Evolutionary conservation across 1,140 invertebrate genomes (phyloP), one percentile per base, ranked within the genome.

Genomic region (Brachionus rubens): DNA sequence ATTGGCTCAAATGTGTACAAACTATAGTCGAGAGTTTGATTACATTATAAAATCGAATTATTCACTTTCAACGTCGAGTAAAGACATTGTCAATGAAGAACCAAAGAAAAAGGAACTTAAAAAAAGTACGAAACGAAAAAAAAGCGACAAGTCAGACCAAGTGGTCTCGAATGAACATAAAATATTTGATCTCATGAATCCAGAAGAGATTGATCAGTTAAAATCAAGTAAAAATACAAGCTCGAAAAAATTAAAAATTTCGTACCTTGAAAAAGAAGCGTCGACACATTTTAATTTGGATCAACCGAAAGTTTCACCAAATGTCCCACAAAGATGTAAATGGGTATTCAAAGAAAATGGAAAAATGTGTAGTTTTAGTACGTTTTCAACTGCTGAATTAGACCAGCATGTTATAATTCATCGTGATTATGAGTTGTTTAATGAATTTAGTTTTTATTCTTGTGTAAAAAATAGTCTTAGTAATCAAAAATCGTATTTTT

Each of bases 381-480:
- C 54, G 9, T 59, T 19, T 41, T 59, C 54, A 3, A 10, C 33
- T 36, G 28, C 19, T 9, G 54, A 59, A n/a, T 16, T 59, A 7
- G 9, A n/a, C 30, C 9, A 19, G 19, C 54, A 59, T 59, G 30
- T 59, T 1, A 36, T n/a, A 5, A 59, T 59, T 28, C 54, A 59
- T 9, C 28, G 54, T 36, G 36, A 59, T 36, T 59, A 36, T 59
- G 28, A 33, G 21, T n/a, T 59, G 9, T 40, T 36, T 33, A 59
- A 36, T 59, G 54, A 59, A n/a, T 59, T n/a, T 16, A 59, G 36
- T 59, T 59, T 59, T 36, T 59, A 59, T 59, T 36, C 28, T 6
- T 16, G 19, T 9, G 36, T 33, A 16, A 59, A 59, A 59, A 16
- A 19, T 28, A 12, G 26, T 28, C 16, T 54, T 4, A 28, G 4